A percentile compares a stretch with the other conserved stretches of the same genome.
Conservation (phyloP, 2,888 invertebrate genomes). For the Eucriotettix oculatus region DNA sequence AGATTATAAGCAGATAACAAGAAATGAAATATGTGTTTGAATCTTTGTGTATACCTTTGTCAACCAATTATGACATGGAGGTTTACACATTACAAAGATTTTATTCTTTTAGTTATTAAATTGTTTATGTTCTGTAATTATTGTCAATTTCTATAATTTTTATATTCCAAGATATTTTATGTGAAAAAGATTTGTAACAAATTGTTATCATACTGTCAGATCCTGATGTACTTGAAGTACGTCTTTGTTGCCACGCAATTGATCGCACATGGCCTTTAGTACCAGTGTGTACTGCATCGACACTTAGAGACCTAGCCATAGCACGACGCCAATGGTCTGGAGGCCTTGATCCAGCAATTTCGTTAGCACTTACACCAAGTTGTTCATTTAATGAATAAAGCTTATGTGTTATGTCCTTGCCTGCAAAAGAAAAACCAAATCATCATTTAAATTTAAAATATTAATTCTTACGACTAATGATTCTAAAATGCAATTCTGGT, state of each 20-base stretch:
- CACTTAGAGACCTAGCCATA: constrained; percentile 51
- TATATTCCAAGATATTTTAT: no score
- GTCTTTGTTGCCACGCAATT: constrained; percentile 36
- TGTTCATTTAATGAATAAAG: constrained; percentile 68
- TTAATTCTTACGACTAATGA: no score
- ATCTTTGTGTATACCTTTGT: not conserved
- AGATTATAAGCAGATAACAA: not conserved
- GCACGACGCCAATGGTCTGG: constrained; percentile 24
- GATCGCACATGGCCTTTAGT: constrained; percentile 57
- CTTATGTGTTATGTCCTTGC: constrained; percentile 72
- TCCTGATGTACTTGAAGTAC: constrained; percentile 24
- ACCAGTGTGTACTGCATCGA: constrained; percentile 63
- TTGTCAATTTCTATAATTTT: not conserved
- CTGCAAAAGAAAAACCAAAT: constrained; percentile 20
- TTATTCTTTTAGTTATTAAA: not conserved
- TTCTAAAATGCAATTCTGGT: no score
- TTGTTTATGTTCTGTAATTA: not conserved
- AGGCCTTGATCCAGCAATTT: constrained; percentile 16
- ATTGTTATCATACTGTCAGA: constrained; percentile 26
- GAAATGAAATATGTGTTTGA: not conserved
- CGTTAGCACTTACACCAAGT: constrained; percentile 25
- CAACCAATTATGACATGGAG: no score
- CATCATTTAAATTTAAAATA: no score
- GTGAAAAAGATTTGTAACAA: not conserved
- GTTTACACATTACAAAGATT: not conserved